Conservation (phyloP, 2,797 vertebrate species). For the Florisuga fusca region DNA sequence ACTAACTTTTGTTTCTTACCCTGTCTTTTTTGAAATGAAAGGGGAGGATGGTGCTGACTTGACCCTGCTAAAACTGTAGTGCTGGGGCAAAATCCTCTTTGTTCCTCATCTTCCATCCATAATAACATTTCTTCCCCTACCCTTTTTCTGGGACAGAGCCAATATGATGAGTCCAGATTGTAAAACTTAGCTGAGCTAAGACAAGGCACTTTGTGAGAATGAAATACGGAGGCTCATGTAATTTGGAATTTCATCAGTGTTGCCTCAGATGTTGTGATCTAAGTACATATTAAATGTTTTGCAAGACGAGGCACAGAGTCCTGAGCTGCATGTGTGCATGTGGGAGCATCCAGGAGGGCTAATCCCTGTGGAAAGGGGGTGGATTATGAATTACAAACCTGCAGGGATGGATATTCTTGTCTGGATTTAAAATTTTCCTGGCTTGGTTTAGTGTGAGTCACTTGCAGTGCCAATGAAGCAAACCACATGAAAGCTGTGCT, state of each 20-base stretch:
- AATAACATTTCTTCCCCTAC: neutral
- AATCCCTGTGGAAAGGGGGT: neutral
- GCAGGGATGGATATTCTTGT: neutral
- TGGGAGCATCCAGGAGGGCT: neutral
- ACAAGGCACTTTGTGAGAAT: accelerated
- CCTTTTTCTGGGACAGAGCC: neutral
- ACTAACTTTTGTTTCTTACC: neutral
- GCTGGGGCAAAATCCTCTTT: accelerated
- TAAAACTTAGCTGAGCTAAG: neutral
- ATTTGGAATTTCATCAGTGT: neutral
- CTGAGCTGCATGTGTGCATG: accelerated
- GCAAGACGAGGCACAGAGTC: neutral
- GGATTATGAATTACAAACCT: neutral
- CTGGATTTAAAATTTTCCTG: neutral
- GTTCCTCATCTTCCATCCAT: neutral
- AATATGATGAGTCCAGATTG: neutral
- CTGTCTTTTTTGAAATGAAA: neutral
- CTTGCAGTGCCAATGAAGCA: neutral
- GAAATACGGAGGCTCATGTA: neutral
- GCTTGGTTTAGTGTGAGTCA: neutral
- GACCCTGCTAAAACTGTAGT: neutral
- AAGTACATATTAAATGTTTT: neutral
- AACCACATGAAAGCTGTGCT: neutral
- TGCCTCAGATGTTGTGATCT: neutral
- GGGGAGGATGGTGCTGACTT: neutral